phyloP scores from a whole-genome alignment of 2,113 vertebrate species.

The Upupa epops region DNA sequence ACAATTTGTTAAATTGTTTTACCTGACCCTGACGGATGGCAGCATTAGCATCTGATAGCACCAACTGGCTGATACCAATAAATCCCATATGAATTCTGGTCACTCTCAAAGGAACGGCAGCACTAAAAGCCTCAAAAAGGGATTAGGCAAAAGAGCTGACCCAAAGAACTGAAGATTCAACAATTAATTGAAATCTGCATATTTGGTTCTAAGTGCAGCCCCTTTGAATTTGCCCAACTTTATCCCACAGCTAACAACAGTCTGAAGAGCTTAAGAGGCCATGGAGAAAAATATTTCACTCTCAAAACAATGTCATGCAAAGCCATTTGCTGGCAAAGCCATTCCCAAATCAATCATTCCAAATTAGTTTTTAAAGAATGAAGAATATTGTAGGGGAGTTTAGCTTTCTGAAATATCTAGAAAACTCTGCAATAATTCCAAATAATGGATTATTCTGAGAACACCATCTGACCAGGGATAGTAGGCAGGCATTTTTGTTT shows the following conservation, averaged over 20 bases:
- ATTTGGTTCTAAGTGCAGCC: neutral
- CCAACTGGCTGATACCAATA: neutral
- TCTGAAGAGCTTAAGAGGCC: neutral
- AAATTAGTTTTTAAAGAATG: neutral
- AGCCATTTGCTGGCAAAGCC: neutral
- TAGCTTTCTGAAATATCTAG: neutral
- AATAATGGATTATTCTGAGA: neutral
- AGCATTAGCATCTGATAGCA: neutral
- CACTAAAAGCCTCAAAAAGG: neutral
- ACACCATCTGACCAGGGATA: neutral
- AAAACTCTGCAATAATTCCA: neutral
- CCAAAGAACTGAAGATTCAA: neutral
- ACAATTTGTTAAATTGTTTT: neutral
- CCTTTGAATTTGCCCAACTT: neutral
- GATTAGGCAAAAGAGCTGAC: neutral
- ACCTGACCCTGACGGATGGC: neutral
- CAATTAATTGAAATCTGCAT: neutral
- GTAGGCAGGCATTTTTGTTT: neutral
- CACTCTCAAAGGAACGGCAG: neutral
- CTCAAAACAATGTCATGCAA: neutral
- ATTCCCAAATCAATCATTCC: neutral
- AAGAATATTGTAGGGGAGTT: neutral
- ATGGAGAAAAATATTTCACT: neutral
- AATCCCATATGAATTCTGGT: neutral
- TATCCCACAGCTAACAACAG: neutral